These are phyloP conservation scores for Agrotis puta DNA, from an alignment of 2,888 invertebrate genomes.

Conservation along the genomic window DNA sequence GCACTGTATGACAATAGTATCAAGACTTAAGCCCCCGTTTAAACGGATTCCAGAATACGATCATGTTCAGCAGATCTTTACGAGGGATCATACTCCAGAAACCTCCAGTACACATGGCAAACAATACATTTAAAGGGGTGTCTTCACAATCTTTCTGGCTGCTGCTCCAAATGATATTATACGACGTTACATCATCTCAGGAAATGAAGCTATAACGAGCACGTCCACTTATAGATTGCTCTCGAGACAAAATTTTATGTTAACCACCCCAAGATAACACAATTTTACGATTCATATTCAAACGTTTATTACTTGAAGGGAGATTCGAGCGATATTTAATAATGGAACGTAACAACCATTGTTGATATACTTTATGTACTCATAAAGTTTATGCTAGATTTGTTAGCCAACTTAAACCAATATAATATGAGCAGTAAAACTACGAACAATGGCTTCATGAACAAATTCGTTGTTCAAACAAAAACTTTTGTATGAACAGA, in stretches of 20 bases:
- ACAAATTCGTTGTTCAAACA: slow-evolving; percentile 23
- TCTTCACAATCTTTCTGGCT: not conserved
- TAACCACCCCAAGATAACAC: slow-evolving; percentile 64
- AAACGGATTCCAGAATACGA: not conserved
- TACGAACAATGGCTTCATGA: slow-evolving; percentile 29
- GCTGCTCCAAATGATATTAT: slow-evolving; percentile 43
- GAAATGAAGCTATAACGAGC: slow-evolving; percentile 49
- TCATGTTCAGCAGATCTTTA: not conserved
- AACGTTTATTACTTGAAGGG: slow-evolving; percentile 63
- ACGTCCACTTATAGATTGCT: slow-evolving; percentile 63
- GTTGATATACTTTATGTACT: slow-evolving; percentile 62
- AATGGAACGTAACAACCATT: slow-evolving; percentile 58
- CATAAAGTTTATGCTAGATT: slow-evolving; percentile 52
- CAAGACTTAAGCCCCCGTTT: not conserved
- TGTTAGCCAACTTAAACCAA: slow-evolving; percentile 49
- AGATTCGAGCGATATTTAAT: slow-evolving; percentile 60
- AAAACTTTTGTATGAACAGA: slow-evolving; percentile 11
- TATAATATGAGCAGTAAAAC: slow-evolving; percentile 38
- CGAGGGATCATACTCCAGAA: not conserved
- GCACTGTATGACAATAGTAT: not conserved
- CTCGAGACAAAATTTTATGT: slow-evolving; percentile 66
- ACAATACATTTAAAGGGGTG: not conserved
- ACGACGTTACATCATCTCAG: slow-evolving; percentile 48
- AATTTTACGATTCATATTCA: slow-evolving; percentile 67
- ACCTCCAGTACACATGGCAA: not conserved